Percentiles rank a stretch among this genome's conserved stretches.
phyloP scores from a whole-genome alignment of 2,113 vertebrate species.

The Oriolus oriolus region DNA sequence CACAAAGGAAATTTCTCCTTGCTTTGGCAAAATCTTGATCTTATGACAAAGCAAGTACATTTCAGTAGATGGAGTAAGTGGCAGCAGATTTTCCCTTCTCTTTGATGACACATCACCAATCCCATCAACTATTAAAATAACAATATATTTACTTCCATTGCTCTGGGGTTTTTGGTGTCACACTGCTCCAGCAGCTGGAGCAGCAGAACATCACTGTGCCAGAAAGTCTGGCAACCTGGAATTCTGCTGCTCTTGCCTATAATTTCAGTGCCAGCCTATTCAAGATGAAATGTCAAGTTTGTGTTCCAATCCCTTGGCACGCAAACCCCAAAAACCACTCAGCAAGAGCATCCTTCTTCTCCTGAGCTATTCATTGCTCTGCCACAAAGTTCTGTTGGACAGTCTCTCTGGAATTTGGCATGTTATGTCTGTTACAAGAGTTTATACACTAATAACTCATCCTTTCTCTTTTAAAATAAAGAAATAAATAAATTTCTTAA shows the following conservation, averaged over 20 bases:
- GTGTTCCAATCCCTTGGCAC: background rate
- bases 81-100: background rate
- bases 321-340: background rate
- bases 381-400: background rate
- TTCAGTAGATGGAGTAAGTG: background rate
- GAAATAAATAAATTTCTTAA: background rate
- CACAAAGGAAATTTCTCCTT: background rate
- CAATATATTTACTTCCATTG: background rate
- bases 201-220: background rate
- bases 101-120: background rate
- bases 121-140: background rate
- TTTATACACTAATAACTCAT: too few species aligned
- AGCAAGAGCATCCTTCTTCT: background rate
- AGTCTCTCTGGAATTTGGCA: background rate
- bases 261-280: background rate
- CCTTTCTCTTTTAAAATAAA: background rate
- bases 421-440: accelerated
- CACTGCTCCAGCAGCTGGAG: background rate
- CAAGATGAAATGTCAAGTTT: too few species aligned
- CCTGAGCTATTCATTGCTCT: background rate
- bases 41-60: background rate
- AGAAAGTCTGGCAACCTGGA: background rate
- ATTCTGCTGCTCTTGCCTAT: background rate
- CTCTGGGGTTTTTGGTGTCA: background rate
- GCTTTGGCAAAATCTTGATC: background rate